These are phyloP conservation scores for Enoplosus armatus DNA, from an alignment of 2,797 vertebrate species.

Conservation along the genomic window DNA sequence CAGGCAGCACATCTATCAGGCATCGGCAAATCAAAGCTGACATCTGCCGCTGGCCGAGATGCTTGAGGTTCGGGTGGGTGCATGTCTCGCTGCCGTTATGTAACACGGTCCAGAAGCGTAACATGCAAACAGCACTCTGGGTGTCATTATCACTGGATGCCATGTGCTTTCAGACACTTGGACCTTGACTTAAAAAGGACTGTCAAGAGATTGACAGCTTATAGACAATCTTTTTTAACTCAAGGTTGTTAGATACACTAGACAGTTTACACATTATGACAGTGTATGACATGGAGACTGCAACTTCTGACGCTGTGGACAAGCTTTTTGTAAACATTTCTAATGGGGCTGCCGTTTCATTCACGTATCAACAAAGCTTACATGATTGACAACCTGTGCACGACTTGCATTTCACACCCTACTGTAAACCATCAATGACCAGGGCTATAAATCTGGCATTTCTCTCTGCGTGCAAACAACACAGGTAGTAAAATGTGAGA, in stretches of 20 bases:
- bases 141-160: slow-evolving; percentile 44
- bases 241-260: neutral
- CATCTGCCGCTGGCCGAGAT: slow-evolving; percentile 52
- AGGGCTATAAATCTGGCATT: neutral
- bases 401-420: neutral
- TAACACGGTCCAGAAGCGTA: slow-evolving; percentile 41
- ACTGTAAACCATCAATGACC: neutral
- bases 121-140: slow-evolving; percentile 24
- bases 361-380: neutral
- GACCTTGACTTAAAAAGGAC: slow-evolving; percentile 27
- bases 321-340: neutral
- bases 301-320: neutral
- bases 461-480: slow-evolving; percentile 6
- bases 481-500: neutral
- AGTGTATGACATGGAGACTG: neutral
- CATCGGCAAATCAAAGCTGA: slow-evolving; percentile 56
- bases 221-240: neutral
- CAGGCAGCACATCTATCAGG: slow-evolving; percentile 39
- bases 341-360: neutral
- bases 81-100: slow-evolving; percentile 42
- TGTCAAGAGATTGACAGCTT: slow-evolving; percentile 14
- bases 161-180: slow-evolving; percentile 35
- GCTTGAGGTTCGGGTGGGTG: slow-evolving; percentile 39
- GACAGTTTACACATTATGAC: neutral
- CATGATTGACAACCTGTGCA: too few relatives aligned